Base-by-base conservation (phyloP, 2,888 invertebrate genomes). In the Plebejus anna region DNA sequence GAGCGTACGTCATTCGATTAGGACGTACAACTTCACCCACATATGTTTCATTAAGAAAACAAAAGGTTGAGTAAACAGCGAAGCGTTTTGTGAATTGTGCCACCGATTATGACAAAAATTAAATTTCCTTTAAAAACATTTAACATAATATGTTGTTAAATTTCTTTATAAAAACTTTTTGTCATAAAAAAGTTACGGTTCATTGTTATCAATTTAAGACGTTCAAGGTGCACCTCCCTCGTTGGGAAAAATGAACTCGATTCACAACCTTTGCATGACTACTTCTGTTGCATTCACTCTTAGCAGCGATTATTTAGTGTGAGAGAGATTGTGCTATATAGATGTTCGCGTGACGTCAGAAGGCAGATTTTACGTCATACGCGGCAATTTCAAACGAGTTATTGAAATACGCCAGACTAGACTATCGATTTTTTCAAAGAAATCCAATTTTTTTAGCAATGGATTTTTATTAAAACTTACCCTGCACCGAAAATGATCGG, bases 341-440 rank as follows among this genome's bases (percentile, higher is more conserved):
- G 78, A 81, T 82, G 85, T 82, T 82, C 80, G 78, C 76, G 86
- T 91, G 92, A 92, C 92, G 92, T 90, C 90, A 89, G 87, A 82
- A 80, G 79, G 79, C 79, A 80, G 79, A 80, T 83, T 85, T 89
- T 89, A 94, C 94, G 94, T 94, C 94, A 94, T 82, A 83, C 88
- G 93, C 94, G 94, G 90, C 90, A 94, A 92, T 90, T 94, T 93
- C 89, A 92, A 94, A 92, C 84, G 84, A 82, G 80, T 79, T 85
- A 84, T 84, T 84, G 84, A 83, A 82, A 83, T 87, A 90, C 90
- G 90, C 90, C 91, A 91, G 87, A 84, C 82, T 79, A 82, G 84
- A 82, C 82, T 89, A 91, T 90, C 86, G 91, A 91, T 90, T 90
- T 89, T 87, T 84, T 79, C 76, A 79, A 77, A 72, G 77, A 78